These are phyloP conservation scores for Caenorhabditis imperialis DNA, from an alignment of 2,888 invertebrate species.

Conservation along the genomic window DNA sequence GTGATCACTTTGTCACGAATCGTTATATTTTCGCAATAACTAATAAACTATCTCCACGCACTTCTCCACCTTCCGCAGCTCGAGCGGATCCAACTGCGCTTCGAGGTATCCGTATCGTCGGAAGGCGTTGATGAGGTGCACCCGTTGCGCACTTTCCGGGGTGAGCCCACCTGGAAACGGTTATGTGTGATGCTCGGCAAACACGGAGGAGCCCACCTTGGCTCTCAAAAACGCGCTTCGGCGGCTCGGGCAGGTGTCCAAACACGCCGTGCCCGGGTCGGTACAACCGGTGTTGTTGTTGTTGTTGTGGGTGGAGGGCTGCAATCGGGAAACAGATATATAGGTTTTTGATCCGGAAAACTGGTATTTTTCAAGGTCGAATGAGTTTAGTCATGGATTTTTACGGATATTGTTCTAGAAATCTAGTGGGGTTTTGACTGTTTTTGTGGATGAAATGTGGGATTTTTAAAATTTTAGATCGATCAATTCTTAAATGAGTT, in stretches of 20 bases:
- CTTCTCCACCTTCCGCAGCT: slow-evolving; percentile 59
- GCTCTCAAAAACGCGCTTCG: slow-evolving; percentile 62
- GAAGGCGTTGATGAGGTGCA: slow-evolving; percentile 75
- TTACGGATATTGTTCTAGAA: too few species aligned
- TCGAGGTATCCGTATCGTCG: slow-evolving; percentile 74
- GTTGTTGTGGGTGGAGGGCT: slow-evolving; percentile 7
- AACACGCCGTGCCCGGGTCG: slow-evolving; percentile 63
- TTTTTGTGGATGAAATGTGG: too few species aligned
- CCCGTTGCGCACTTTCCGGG: slow-evolving; percentile 63
- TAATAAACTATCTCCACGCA: slow-evolving; percentile 44
- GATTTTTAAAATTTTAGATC: too few species aligned
- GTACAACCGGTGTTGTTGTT: slow-evolving; percentile 54
- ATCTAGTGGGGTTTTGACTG: too few species aligned
- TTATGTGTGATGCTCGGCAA: too few species aligned
- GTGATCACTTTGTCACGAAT: background rate
- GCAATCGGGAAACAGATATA: background rate
- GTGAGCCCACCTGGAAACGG: slow-evolving; percentile 57
- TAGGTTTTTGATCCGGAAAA: background rate
- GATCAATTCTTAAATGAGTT: too few species aligned
- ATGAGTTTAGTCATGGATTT: too few species aligned
- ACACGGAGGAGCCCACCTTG: slow-evolving; percentile 53
- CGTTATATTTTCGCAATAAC: slow-evolving; percentile 16
- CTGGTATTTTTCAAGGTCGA: too few species aligned
- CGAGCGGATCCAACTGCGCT: slow-evolving; percentile 75
- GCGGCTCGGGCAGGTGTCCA: slow-evolving; percentile 67